Base-by-base conservation (phyloP, 2,113 vertebrate genomes). In the Ceuthmochares aereus region DNA sequence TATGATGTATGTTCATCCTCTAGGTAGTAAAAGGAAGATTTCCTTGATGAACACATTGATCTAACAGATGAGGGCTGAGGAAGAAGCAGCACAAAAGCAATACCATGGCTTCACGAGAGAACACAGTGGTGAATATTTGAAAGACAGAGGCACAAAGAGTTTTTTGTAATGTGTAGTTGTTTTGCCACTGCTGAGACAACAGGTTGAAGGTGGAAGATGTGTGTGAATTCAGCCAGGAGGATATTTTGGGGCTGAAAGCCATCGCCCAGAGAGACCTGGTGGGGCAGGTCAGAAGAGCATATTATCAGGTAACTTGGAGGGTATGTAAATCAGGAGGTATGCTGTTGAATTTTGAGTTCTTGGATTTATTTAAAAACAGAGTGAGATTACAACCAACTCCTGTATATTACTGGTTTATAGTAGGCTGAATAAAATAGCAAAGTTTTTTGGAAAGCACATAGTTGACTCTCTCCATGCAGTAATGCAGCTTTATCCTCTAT, bases 221-320 rank as follows among this genome's bases (percentile, higher is more conserved):
- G 5, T 37, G 2, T 54, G 37, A 77, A 37, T 59, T 58, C 52
- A 88, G 30, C 13, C 30, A 40, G 52, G 8, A 32, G 13, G 15
- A 16, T 1, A 0, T n/a, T 7, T 12, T 14, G 72, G 25, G 40
- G 14, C 16, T 52, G 37, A 52, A 43, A 67, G 10, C 20, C 51
- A 4, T 6, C 62, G 27, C 18, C 30, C 45, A 51, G 43, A 66
- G 36, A 32, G 15, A 45, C 12, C 2, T 14, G 15, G 15, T 7
- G 43, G 1, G 11, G 9, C 9, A 23, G 14, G 4, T 51, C 32
- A 74, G 58, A n/a, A 51, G 9, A 0, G 0, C 36, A 54, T 3
- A 12, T 36, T 47, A 14, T 29, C 1, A 0, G 18, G 25, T 26
- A n/a, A 16, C 8, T 56, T 36, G 15, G 21, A 54, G 47, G 10